phyloP scores from a whole-genome alignment of 1,140 invertebrate species.

The Drosophila lacertosa region DNA sequence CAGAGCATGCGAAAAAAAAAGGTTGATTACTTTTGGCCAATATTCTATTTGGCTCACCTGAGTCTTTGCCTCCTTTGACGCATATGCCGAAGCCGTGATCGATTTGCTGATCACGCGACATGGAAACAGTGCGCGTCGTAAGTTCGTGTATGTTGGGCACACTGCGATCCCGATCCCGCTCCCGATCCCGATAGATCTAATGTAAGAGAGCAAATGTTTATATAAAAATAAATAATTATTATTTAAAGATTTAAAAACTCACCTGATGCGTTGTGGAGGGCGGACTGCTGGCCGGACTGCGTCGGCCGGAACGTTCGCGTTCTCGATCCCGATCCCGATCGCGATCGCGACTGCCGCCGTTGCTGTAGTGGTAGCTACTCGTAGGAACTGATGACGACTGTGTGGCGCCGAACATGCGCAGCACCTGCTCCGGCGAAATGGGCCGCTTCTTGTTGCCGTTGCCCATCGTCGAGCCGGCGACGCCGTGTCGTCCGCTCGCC shows the following conservation, averaged over 20 bases:
- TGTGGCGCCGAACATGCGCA: slow-evolving; percentile 87
- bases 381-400: slow-evolving; percentile 84
- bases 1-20: background rate
- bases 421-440: slow-evolving; percentile 91
- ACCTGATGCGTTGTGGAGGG: slow-evolving; percentile 89
- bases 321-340: slow-evolving; percentile 68
- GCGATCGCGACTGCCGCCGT: slow-evolving; percentile 72
- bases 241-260: slow-evolving; percentile 43
- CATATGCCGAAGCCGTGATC: slow-evolving; percentile 95
- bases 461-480: slow-evolving; percentile 55
- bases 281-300: slow-evolving; percentile 90
- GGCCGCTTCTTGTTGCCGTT: slow-evolving; percentile 87
- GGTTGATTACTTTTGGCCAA: background rate
- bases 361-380: slow-evolving; percentile 84
- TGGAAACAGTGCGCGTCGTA: slow-evolving; percentile 91
- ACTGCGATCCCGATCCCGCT: slow-evolving; percentile 84
- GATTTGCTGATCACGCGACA: slow-evolving; percentile 90
- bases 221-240: too few relatives aligned
- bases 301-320: slow-evolving; percentile 80
- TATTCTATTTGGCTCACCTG: slow-evolving; percentile 87
- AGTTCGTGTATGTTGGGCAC: slow-evolving; percentile 89
- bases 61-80: slow-evolving; percentile 94
- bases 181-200: slow-evolving; percentile 80
- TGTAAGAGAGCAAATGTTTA: too few relatives aligned
- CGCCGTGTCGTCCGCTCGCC: slow-evolving; percentile 59